Evolutionary conservation across 2,888 invertebrate species (phyloP).

Genomic region (Drosophila formosana): DNA sequence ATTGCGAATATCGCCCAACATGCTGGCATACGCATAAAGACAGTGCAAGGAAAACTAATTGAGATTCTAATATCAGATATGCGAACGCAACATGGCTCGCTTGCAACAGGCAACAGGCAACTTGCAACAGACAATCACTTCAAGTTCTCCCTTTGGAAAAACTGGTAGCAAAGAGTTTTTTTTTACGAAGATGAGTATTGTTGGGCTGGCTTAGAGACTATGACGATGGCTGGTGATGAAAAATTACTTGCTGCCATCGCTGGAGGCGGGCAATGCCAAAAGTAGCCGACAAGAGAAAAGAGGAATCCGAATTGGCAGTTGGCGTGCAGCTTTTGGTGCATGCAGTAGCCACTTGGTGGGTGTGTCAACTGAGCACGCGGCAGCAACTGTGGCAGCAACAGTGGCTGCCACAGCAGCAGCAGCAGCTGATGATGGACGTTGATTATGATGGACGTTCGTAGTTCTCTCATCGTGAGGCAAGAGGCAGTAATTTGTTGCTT

Average conservation of each 20-base stretch:
- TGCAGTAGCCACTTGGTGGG: slow-evolving; percentile 76
- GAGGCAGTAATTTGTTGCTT: slow-evolving; percentile 62
- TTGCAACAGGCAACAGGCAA: slow-evolving; percentile 27
- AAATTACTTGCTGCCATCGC: slow-evolving; percentile 77
- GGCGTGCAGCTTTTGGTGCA: slow-evolving; percentile 58
- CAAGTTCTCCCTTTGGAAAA: slow-evolving; percentile 47
- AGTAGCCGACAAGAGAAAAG: slow-evolving; percentile 21
- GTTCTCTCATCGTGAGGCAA: slow-evolving; percentile 17
- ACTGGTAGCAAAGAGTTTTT: slow-evolving; percentile 68
- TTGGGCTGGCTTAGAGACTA: slow-evolving; percentile 6
- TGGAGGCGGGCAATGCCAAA: slow-evolving; percentile 66
- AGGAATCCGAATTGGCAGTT: slow-evolving; percentile 58
- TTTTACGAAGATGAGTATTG: slow-evolving; percentile 54
- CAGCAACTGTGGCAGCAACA: slow-evolving; percentile 56
- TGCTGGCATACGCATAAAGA: slow-evolving; percentile 59
- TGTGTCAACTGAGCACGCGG: slow-evolving; percentile 77
- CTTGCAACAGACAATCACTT: slow-evolving; percentile 11
- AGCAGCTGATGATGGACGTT: slow-evolving; percentile 77
- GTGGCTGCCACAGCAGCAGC: slow-evolving; percentile 35
- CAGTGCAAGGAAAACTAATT: slow-evolving; percentile 74
- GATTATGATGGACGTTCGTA: slow-evolving; percentile 74
- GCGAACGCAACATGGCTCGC: slow-evolving; percentile 7
- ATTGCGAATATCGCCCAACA: slow-evolving; percentile 62
- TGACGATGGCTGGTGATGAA: slow-evolving; percentile 62
- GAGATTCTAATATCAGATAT: slow-evolving; percentile 81